phyloP scores from a whole-genome alignment of 1,140 invertebrate genomes.

The Ips nitidus region DNA sequence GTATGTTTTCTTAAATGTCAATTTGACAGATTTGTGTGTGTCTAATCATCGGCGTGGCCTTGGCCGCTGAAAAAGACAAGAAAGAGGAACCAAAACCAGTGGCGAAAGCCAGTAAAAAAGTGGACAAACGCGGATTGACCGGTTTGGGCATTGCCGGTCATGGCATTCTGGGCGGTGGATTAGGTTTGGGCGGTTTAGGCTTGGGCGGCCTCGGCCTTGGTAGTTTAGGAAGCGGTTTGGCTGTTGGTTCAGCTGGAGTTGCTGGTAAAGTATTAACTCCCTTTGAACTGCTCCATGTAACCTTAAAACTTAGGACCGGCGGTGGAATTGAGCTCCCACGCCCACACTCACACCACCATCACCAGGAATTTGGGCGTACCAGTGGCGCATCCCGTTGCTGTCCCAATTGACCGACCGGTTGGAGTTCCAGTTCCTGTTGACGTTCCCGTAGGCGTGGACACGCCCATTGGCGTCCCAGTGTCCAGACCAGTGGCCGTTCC shows the following conservation, averaged over 20 bases:
- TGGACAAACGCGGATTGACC: constrained; percentile 46
- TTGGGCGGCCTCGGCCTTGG: constrained; percentile 25
- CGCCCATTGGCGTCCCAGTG: constrained; percentile 43
- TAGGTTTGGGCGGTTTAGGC: constrained; percentile 25
- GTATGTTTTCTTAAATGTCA: too few relatives aligned
- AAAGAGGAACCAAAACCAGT: constrained; percentile 34
- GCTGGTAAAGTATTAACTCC: too few relatives aligned
- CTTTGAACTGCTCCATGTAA: background rate
- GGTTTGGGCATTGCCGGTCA: constrained; percentile 43
- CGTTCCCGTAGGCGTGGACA: constrained; percentile 37
- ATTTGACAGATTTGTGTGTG: constrained; percentile 38
- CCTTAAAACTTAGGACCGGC: constrained; percentile 14
- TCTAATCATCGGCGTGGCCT: constrained; percentile 36
- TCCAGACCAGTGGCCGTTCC: constrained; percentile 53
- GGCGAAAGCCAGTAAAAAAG: constrained; percentile 32
- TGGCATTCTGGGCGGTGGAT: constrained; percentile 29
- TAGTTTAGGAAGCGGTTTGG: constrained; percentile 31
- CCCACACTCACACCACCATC: constrained; percentile 47
- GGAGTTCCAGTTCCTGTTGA: constrained; percentile 40
- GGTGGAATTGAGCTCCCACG: constrained; percentile 37
- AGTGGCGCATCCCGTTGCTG: constrained; percentile 39
- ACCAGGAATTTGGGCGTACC: constrained; percentile 44
- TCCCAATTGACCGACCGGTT: constrained; percentile 44
- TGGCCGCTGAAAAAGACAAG: constrained; percentile 36
- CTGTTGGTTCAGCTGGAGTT: background rate